Evolutionary conservation across 2,888 invertebrate genomes (phyloP), one percentile per base, ranked within the genome.

Genomic region (Andrena flavipes): DNA sequence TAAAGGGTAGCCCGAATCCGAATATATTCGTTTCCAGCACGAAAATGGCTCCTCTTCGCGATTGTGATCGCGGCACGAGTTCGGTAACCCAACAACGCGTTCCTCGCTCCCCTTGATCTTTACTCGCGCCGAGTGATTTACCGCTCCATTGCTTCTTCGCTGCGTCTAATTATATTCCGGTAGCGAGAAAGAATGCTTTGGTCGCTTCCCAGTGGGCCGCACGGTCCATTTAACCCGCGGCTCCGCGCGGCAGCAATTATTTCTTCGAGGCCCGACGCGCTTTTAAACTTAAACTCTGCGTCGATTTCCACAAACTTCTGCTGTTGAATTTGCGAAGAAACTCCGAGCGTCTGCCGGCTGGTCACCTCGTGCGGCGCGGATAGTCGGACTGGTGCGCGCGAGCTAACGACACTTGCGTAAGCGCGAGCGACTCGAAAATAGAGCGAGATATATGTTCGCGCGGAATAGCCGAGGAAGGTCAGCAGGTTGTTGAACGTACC

Each of bases 401-500:
- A 51, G 71, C 63, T 63, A 72, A 63, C 69, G 64, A 64, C 63
- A 77, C 76, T 89, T 87, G 89, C 89, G 83, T 85, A 89, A 87
- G 82, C 65, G 60, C 60, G 26, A 70, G 82, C 71, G 71, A 73
- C 54, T 80, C 78, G 83, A 80, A 90, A 89, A 89, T 89, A 82
- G 75, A 84, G 77, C 83, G 33, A 77, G 79, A 76, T 77, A 82
- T 82, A 75, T 76, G 81, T 82, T 74, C 73, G 78, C 51, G 82
- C 59, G 64, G 68, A 79, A 79, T 76, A 82, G 78, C 78, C 85
- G 64, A 86, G 85, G 85, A 88, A 89, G 87, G 89, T 89, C 89
- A 76, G 54, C 86, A 76, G 88, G 89, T 89, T 86, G 84, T 83
- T 86, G 88, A 90, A 90, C 90, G 89, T 84, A 49, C 60, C 16